Evolutionary conservation across 2,113 vertebrate genomes (phyloP).

Genomic region (Clinocottus analis): DNA sequence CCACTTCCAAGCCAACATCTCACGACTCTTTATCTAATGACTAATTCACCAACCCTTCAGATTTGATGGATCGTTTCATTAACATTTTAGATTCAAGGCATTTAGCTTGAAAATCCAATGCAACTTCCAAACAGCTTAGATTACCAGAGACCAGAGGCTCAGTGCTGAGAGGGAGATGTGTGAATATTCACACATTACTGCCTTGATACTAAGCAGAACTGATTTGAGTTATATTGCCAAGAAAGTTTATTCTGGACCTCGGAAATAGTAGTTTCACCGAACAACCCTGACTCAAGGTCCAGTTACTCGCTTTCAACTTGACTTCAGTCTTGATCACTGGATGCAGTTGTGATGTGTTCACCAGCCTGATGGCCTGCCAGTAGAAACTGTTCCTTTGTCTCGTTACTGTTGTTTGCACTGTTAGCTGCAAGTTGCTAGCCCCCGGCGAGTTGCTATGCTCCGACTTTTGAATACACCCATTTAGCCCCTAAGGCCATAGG

Average conservation of each 20-base stretch:
- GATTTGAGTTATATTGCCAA: not conserved
- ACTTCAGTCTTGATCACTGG: not conserved
- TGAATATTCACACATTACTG: not conserved
- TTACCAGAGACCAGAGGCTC: not conserved
- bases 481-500: not conserved
- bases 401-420: too few species aligned
- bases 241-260: not conserved
- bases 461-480: not conserved
- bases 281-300: not conserved
- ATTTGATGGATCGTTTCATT: conserved; percentile 6
- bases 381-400: too few species aligned
- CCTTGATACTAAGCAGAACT: not conserved
- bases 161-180: not conserved
- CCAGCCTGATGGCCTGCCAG: too few species aligned
- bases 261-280: not conserved
- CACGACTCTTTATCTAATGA: not conserved
- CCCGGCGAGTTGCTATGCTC: too few species aligned
- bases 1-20: not conserved
- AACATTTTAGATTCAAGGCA: not conserved
- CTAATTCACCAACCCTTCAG: not conserved
- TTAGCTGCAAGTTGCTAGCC: too few species aligned
- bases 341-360: not conserved
- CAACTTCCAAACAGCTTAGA: not conserved
- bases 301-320: not conserved
- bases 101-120: not conserved